Base-by-base conservation (phyloP, 2,797 vertebrate genomes). In the Cossypha dichroa region DNA sequence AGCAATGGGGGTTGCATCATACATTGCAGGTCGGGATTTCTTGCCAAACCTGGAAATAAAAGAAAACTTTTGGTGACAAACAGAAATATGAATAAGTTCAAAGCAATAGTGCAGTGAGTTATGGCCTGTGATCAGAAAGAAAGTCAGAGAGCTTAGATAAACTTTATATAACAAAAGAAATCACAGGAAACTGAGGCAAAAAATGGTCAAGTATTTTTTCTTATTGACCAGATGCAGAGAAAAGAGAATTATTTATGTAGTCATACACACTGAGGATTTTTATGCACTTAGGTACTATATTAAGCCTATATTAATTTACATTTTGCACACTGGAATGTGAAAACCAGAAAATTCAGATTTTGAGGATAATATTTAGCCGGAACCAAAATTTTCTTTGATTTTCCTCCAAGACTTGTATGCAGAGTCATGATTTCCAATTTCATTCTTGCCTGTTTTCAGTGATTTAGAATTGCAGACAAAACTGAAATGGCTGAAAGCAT, bases 11-110 rank as follows among this genome's bases (percentile, higher is more conserved):
- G 99, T 99, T 92, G 99, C 99, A 5, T 99, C 99, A 3, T 99
- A 99, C 99, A 99, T 99, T 7, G 99, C 99, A 45, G 99, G 99
- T 70, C 99, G 98, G 56, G 99, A 98, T 97, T 99, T 99, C 99
- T 99, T 99, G 83, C 99, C 99, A 98, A 99, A 99, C 97, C 99
- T 99, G 95, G 94, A 94, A 86, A 73, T 25, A 95, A 62, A 96
- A 78, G 48, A 74, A 94, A 92, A 51, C 41, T 26, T 82, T 49
- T 31, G 40, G 92, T 98, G 48, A 93, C 36, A 70, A 77, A 76
- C 3, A n/a, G 78, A 79, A 94, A n/a, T 26, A 78, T 2, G 20
- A 76, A 36, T 9, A 22, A 26, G 11, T 23, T 63, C 38, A 82
- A 6, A 43, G 67, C 31, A 91, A 51, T 31, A 51, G 33, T 3